These are phyloP conservation scores for Parelbella ahira DNA, from an alignment of 2,888 invertebrate species.

Conservation along the genomic window DNA sequence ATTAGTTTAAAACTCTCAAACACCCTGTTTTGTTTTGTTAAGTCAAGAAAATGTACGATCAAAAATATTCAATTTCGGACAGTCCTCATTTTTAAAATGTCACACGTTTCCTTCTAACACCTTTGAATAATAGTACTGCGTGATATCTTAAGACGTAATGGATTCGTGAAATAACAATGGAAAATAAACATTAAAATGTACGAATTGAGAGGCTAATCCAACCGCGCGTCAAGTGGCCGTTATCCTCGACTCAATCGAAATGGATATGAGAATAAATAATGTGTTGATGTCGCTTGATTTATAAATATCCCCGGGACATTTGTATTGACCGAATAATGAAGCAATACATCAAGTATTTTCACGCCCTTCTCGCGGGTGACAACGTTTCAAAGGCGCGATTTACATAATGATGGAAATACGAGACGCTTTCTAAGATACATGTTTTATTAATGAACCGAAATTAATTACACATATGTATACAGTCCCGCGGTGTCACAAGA, in stretches of 20 bases:
- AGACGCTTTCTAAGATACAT: constrained; percentile 13
- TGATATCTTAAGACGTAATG: constrained; percentile 4
- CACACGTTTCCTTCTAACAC: constrained; percentile 3
- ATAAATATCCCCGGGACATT: constrained; percentile 42
- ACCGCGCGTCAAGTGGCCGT: constrained; percentile 60
- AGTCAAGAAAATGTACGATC: too few species aligned
- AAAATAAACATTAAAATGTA: constrained; percentile 53
- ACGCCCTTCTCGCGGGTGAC: constrained; percentile 45
- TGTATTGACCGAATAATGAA: constrained; percentile 42
- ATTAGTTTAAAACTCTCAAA: constrained; percentile 36
- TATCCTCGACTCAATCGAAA: constrained; percentile 46
- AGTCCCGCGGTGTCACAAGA: constrained; percentile 9
- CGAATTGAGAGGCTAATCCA: constrained; percentile 64
- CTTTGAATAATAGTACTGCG: constrained; percentile 8
- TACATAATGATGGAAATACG: constrained; percentile 55
- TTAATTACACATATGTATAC: constrained; percentile 19
- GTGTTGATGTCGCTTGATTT: constrained; percentile 55
- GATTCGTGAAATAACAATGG: constrained; percentile 35
- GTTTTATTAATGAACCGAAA: constrained; percentile 23
- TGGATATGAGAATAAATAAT: constrained; percentile 56
- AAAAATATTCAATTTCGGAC: constrained; percentile 3
- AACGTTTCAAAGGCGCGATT: constrained; percentile 39
- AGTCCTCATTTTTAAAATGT: background rate
- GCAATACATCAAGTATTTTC: constrained; percentile 46
- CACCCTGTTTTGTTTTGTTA: too few species aligned